Conservation (phyloP, 1,140 invertebrate species). For the Cyrtorhinus lividipennis region DNA sequence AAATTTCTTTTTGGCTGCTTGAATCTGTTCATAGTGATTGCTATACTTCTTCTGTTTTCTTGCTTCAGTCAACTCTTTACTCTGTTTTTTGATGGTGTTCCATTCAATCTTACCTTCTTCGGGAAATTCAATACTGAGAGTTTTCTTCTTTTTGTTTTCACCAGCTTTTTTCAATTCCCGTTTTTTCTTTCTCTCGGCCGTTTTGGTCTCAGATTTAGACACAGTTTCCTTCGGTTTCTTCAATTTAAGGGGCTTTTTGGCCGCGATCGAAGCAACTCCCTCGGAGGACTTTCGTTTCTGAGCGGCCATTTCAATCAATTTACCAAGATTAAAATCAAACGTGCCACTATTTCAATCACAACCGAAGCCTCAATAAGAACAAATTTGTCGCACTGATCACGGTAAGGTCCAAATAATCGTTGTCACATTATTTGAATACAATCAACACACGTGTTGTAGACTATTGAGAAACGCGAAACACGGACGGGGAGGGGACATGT, state of each 20-base stretch:
- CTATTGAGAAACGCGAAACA: too few relatives aligned
- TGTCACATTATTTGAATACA: too few relatives aligned
- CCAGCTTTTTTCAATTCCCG: background rate
- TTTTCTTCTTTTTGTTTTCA: background rate
- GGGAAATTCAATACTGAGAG: background rate
- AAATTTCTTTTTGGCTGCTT: slow-evolving; percentile 16
- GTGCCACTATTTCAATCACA: too few relatives aligned
- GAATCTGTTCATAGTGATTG: slow-evolving; percentile 1
- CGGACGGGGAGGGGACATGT: too few relatives aligned
- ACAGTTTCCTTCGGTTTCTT: background rate
- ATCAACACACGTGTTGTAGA: too few relatives aligned
- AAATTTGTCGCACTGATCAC: too few relatives aligned
- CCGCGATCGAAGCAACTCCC: background rate
- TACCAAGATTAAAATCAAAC: too few relatives aligned
- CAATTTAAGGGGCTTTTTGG: background rate
- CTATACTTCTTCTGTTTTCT: slow-evolving; percentile 15
- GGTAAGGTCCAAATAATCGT: too few relatives aligned
- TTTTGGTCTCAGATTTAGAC: background rate
- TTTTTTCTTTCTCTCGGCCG: background rate
- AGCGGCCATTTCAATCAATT: background rate
- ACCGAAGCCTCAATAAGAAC: too few relatives aligned
- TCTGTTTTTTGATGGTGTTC: slow-evolving; percentile 13
- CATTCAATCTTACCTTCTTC: slow-evolving; percentile 9
- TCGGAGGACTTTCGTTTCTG: background rate
- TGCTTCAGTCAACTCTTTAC: slow-evolving; percentile 9